Percentiles rank a stretch among this genome's conserved stretches.
These are phyloP conservation scores for Scotopteryx bipunctaria DNA, from an alignment of 2,888 invertebrate species.

Conservation along the genomic window DNA sequence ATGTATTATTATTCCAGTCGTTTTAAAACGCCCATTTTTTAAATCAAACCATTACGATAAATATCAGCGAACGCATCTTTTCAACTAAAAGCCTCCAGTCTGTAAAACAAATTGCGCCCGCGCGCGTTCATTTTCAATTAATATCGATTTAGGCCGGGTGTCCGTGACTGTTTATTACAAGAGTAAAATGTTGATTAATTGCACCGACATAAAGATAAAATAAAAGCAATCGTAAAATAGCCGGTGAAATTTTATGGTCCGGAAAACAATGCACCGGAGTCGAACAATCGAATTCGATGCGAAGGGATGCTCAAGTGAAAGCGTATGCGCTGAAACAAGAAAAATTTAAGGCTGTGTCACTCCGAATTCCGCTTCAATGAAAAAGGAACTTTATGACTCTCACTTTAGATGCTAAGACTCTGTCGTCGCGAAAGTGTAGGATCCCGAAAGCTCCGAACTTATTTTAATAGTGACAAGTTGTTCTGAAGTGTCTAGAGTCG, in stretches of 20 bases:
- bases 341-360: constrained; percentile 46
- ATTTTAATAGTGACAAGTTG: no score
- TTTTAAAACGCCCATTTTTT: constrained; percentile 55
- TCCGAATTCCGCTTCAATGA: constrained; percentile 12
- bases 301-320: constrained; percentile 67
- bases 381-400: constrained; percentile 26
- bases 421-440: no score
- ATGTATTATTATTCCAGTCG: constrained; percentile 61
- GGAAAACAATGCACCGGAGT: constrained; percentile 72
- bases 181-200: constrained; percentile 51
- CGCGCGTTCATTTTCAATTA: constrained; percentile 50
- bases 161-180: constrained; percentile 42
- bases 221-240: constrained; percentile 64
- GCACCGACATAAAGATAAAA: constrained; percentile 50
- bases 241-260: constrained; percentile 65
- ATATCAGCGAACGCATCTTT: constrained; percentile 40
- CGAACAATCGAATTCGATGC: constrained; percentile 72
- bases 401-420: not conserved
- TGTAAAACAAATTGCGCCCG: constrained; percentile 38
- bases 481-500: no score
- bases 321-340: constrained; percentile 72
- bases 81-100: constrained; percentile 33
- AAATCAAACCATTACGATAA: constrained; percentile 48
- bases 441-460: no score
- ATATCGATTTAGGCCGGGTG: constrained; percentile 40